A percentile compares a stretch with the other conserved stretches of the same genome.
phyloP scores from a whole-genome alignment of 2,888 invertebrate genomes.

The Tillus elongatus region DNA sequence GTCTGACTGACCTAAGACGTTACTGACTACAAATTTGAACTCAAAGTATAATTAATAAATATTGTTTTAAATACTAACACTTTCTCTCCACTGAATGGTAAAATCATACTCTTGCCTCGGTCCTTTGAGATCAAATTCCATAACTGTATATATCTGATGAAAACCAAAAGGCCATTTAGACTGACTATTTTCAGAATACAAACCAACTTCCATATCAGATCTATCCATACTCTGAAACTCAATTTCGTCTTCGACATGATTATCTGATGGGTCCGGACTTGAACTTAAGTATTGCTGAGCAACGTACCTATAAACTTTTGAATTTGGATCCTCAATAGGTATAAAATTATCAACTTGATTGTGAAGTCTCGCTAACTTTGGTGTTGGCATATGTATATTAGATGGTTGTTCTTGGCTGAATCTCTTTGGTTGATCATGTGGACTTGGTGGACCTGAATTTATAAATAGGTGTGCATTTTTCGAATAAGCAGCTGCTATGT shows the following conservation, averaged over 20 bases:
- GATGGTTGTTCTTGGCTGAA: slow-evolving; percentile 33
- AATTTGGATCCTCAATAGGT: no score
- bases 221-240: neutral
- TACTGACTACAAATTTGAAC: no score
- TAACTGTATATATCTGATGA: slow-evolving; percentile 46
- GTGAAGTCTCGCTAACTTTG: slow-evolving; percentile 18
- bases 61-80: slow-evolving; percentile 24
- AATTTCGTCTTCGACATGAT: neutral
- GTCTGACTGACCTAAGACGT: no score
- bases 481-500: slow-evolving; percentile 74
- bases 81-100: slow-evolving; percentile 25
- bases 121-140: slow-evolving; percentile 32
- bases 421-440: slow-evolving; percentile 32
- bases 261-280: neutral
- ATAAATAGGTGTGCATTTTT: slow-evolving; percentile 62
- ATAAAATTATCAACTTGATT: no score
- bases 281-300: no score
- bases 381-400: slow-evolving; percentile 33
- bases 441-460: slow-evolving; percentile 25
- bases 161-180: slow-evolving; percentile 47
- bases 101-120: slow-evolving; percentile 25
- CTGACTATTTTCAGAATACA: slow-evolving; percentile 23
- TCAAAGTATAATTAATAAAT: slow-evolving; percentile 1
- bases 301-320: no score
- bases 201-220: neutral